Evolutionary conservation across 2,888 invertebrate genomes (phyloP).

Genomic region (Leuctra nigra): DNA sequence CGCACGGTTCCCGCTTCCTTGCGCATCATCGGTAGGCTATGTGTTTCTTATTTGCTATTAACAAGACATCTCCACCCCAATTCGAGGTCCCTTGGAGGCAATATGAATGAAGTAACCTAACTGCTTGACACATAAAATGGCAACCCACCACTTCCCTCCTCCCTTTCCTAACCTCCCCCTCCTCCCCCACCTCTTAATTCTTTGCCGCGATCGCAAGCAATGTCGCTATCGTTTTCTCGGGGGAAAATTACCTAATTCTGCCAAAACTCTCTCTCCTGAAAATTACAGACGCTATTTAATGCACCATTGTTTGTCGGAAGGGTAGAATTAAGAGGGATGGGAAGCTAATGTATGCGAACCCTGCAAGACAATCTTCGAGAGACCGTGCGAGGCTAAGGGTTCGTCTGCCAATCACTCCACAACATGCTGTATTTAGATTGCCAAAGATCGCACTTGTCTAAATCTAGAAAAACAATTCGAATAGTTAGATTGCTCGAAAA

Average conservation of each 20-base stretch:
- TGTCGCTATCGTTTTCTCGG: constrained; percentile 21
- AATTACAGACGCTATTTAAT: constrained; percentile 26
- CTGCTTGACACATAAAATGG: constrained; percentile 28
- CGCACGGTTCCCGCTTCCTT: constrained; percentile 4
- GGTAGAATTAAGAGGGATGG: too few relatives aligned
- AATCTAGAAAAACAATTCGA: too few relatives aligned
- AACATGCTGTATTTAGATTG: too few relatives aligned
- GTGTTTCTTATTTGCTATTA: constrained; percentile 20
- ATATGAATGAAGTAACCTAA: constrained; percentile 27
- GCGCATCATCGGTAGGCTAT: constrained; percentile 9
- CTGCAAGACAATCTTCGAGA: too few relatives aligned
- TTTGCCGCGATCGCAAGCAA: constrained; percentile 17
- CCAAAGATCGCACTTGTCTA: too few relatives aligned
- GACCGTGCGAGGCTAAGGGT: too few relatives aligned
- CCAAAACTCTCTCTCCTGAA: constrained; percentile 22
- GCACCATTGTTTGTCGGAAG: constrained; percentile 25
- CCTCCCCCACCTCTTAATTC: constrained; percentile 22
- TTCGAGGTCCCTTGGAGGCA: constrained; percentile 21
- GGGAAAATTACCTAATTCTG: constrained; percentile 29
- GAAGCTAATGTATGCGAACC: too few relatives aligned
- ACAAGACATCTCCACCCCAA: constrained; percentile 13
- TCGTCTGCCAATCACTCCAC: too few relatives aligned
- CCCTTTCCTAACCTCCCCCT: too few relatives aligned
- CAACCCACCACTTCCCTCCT: too few relatives aligned
- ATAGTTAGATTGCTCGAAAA: too few relatives aligned